Percentiles rank a stretch among this genome's conserved stretches.
phyloP scores from a whole-genome alignment of 2,888 invertebrate species.

The Ichneumoninae sp. region DNA sequence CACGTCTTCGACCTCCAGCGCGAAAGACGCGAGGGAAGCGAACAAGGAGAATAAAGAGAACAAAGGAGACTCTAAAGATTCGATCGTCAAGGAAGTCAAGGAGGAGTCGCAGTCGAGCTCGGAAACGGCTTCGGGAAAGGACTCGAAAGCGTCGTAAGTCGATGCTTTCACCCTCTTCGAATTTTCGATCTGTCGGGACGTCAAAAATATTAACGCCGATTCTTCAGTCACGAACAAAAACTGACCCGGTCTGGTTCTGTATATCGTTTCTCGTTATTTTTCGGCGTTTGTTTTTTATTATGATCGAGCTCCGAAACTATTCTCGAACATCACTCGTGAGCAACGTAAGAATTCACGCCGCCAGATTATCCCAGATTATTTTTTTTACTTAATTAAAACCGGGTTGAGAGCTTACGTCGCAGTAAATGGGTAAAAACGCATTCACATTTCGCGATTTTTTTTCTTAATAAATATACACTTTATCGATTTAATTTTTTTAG shows the following conservation, averaged over 20 bases:
- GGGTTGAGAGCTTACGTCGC: no score
- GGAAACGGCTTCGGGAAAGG: conserved; percentile 75
- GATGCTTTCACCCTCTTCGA: neutral
- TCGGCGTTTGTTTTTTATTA: conserved; percentile 25
- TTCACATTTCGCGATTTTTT: no score
- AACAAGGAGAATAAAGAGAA: conserved; percentile 87
- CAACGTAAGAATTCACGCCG: no score
- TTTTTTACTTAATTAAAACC: neutral
- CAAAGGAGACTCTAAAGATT: conserved; percentile 86
- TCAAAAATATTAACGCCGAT: neutral
- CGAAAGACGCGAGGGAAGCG: conserved; percentile 84
- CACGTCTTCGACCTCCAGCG: conserved; percentile 70
- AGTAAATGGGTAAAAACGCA: no score
- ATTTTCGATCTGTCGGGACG: neutral
- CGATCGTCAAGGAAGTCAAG: conserved; percentile 78
- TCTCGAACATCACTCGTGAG: neutral
- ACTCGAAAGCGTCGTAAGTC: conserved; percentile 79
- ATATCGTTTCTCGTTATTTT: conserved; percentile 20
- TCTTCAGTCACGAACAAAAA: neutral
- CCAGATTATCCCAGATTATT: no score
- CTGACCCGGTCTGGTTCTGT: neutral
- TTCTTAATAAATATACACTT: no score
- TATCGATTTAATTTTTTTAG: no score
- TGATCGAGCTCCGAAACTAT: neutral
- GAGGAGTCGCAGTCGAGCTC: conserved; percentile 79